A percentile compares a stretch with the other conserved stretches of the same genome.
Evolutionary conservation across 2,888 invertebrate genomes (phyloP).

Genomic region (Euproctis similis): DNA sequence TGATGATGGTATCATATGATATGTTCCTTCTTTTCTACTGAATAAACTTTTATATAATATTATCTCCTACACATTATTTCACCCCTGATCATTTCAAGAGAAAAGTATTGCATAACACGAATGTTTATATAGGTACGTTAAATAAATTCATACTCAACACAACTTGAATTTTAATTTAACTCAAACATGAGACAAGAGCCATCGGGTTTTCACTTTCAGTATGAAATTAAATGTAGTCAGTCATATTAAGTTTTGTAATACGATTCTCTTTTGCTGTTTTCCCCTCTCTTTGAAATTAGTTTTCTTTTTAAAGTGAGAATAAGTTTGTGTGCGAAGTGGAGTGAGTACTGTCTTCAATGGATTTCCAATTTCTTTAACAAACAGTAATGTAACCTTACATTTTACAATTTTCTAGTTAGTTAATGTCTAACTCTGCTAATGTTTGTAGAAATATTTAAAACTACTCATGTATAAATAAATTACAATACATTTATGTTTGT

Average conservation of each 20-base stretch:
- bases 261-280: constrained; percentile 21
- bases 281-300: constrained; percentile 16
- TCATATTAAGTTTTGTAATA: constrained; percentile 27
- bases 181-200: background rate
- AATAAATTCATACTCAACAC: constrained; percentile 12
- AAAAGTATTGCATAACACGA: background rate
- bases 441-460: too few species aligned
- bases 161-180: constrained; percentile 18
- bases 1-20: too few species aligned
- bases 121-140: background rate
- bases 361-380: constrained; percentile 1
- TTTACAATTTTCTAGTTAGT: too few species aligned
- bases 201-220: constrained; percentile 20
- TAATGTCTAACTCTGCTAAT: too few species aligned
- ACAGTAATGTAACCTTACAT: background rate
- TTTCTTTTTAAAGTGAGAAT: constrained; percentile 10
- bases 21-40: too few species aligned
- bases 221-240: constrained; percentile 34
- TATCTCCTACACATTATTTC: too few species aligned
- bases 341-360: constrained; percentile 5
- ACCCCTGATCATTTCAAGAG: too few species aligned
- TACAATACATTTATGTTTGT: too few species aligned
- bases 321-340: constrained; percentile 3
- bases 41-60: too few species aligned
- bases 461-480: too few species aligned